These are phyloP conservation scores for Amphipyra berbera DNA, from an alignment of 2,888 invertebrate genomes.

Conservation along the genomic window DNA sequence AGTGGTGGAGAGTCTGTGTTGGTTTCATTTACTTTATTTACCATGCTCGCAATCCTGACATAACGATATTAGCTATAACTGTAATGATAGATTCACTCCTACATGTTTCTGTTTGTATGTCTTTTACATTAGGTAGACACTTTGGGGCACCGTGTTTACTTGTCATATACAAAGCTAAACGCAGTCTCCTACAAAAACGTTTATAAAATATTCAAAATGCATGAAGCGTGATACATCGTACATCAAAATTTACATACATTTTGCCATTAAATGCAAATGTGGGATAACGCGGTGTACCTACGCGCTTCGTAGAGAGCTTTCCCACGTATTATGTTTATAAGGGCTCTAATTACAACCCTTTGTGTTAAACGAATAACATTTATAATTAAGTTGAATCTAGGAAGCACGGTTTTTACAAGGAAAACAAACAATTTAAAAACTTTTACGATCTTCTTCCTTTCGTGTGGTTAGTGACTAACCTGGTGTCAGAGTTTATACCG, in stretches of 20 bases:
- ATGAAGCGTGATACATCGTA: conserved; percentile 41
- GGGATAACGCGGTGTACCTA: conserved; percentile 27
- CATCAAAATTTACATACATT: conserved; percentile 56
- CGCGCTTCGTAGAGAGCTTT: conserved; percentile 5
- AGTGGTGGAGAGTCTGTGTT: too few relatives aligned
- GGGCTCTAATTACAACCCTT: conserved; percentile 48
- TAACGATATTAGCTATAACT: too few relatives aligned
- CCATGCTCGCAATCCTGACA: too few relatives aligned
- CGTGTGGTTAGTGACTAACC: too few relatives aligned
- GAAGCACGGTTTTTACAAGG: conserved; percentile 5
- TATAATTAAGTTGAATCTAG: conserved; percentile 32
- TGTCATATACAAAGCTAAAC: too few relatives aligned
- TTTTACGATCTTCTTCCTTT: conserved; percentile 31
- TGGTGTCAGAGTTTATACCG: too few relatives aligned
- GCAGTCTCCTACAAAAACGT: conserved; percentile 25
- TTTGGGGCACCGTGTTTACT: too few relatives aligned
- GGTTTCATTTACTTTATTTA: too few relatives aligned
- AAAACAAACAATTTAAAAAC: conserved; percentile 6
- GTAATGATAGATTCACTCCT: too few relatives aligned
- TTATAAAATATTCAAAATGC: conserved; percentile 42
- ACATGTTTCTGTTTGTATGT: too few relatives aligned
- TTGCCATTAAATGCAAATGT: conserved; percentile 57
- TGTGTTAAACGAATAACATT: conserved; percentile 40
- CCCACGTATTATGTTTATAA: conserved; percentile 42
- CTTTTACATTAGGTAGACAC: too few relatives aligned